These are phyloP conservation scores for Microcebus ravelobensis DNA, from an alignment of 2,113 vertebrate species.

Conservation along the genomic window DNA sequence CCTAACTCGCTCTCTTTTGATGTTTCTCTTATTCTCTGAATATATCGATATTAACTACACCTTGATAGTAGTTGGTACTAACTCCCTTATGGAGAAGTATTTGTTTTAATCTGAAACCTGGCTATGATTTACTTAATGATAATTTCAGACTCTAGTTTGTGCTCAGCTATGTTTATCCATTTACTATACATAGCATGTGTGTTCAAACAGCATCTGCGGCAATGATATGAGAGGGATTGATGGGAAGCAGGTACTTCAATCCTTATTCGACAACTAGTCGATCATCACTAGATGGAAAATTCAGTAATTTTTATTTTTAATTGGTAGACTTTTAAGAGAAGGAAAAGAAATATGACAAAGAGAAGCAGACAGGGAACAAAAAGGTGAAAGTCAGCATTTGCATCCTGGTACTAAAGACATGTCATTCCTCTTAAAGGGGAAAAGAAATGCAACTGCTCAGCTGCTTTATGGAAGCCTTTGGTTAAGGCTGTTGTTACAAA, in stretches of 20 bases:
- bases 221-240: background rate
- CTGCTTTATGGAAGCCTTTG: background rate
- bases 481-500: accelerated
- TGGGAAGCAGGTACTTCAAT: background rate
- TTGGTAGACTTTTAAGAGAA: background rate
- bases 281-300: background rate
- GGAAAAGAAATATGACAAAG: background rate
- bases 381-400: background rate
- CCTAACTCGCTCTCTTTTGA: background rate
- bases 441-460: background rate
- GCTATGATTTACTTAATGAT: background rate
- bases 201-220: background rate
- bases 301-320: background rate
- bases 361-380: background rate
- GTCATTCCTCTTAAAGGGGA: background rate
- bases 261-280: background rate
- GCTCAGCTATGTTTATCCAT: background rate
- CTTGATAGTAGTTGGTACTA: background rate
- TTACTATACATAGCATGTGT: background rate
- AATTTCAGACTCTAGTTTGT: background rate
- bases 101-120: background rate
- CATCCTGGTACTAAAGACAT: background rate
- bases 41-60: background rate
- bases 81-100: background rate
- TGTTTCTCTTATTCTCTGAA: background rate